phyloP scores from a whole-genome alignment of 2,113 vertebrate species.

The Oreotrochilus melanogaster region DNA sequence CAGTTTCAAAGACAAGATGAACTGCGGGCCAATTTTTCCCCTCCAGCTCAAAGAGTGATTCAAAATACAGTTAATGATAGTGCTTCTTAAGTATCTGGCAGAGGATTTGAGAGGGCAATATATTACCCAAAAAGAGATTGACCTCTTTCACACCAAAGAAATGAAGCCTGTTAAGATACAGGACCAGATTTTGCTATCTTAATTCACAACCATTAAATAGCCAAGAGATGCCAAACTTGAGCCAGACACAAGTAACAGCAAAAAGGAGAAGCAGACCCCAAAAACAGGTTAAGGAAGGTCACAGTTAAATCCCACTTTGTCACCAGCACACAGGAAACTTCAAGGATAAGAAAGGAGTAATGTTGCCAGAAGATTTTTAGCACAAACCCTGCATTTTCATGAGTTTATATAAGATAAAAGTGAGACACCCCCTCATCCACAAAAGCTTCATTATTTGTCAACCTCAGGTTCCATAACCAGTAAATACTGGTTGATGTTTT shows the following conservation, averaged over 20 bases:
- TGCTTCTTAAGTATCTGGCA: slow-evolving; percentile 22
- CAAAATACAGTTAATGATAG: slow-evolving; percentile 21
- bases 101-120: slow-evolving; percentile 10
- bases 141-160: neutral
- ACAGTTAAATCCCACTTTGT: neutral
- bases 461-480: neutral
- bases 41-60: slow-evolving; percentile 21
- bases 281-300: neutral
- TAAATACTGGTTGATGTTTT: slow-evolving; percentile 54
- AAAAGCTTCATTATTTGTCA: slow-evolving; percentile 60
- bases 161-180: neutral
- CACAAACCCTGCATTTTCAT: neutral
- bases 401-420: slow-evolving; percentile 22
- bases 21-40: neutral
- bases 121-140: neutral
- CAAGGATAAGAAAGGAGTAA: neutral
- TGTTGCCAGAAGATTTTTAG: neutral
- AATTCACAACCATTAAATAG: neutral
- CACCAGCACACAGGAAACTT: neutral
- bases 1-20: slow-evolving; percentile 33
- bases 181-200: neutral
- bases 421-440: neutral
- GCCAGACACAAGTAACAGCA: neutral
- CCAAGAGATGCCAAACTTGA: neutral
- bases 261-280: neutral